These are phyloP conservation scores for Pedetes capensis DNA, from an alignment of 2,113 vertebrate genomes.

Conservation along the genomic window DNA sequence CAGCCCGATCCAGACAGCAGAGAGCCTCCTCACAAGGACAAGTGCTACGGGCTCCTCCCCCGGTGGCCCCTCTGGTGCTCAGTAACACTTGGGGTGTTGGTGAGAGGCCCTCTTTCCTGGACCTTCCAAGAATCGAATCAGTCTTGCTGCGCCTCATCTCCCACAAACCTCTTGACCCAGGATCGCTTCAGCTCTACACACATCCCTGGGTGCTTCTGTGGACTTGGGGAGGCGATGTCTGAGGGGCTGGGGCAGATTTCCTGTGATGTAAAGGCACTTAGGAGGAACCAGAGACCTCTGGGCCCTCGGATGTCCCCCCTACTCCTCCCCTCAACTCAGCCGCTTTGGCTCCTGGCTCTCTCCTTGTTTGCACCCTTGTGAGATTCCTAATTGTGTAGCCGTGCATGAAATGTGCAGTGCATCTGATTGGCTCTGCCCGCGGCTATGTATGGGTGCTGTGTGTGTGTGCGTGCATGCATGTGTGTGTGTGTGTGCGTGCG, in stretches of 20 bases:
- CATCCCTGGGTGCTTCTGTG: accelerated
- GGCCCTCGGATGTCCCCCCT: background rate
- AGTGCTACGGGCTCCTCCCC: accelerated
- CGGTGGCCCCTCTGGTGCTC: accelerated
- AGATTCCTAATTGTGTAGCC: conserved; percentile 25
- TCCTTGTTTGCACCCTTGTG: conserved; percentile 6
- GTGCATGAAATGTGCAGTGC: background rate
- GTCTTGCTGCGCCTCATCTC: background rate
- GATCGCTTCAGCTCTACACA: no score
- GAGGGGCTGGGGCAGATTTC: background rate
- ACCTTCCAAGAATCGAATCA: background rate
- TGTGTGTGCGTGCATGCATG: background rate
- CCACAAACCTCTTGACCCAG: accelerated
- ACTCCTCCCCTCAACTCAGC: accelerated
- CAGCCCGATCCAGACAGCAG: accelerated
- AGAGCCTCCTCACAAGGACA: accelerated
- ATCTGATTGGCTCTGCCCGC: background rate
- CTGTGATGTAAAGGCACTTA: background rate
- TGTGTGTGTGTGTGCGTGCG: background rate
- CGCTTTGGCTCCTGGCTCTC: background rate
- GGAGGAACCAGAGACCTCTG: background rate
- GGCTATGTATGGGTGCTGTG: background rate
- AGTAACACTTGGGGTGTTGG: accelerated
- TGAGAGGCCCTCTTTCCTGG: accelerated
- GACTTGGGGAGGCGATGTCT: accelerated